Evolutionary conservation across 2,797 vertebrate genomes (phyloP).

Genomic region (Fringilla coelebs): DNA sequence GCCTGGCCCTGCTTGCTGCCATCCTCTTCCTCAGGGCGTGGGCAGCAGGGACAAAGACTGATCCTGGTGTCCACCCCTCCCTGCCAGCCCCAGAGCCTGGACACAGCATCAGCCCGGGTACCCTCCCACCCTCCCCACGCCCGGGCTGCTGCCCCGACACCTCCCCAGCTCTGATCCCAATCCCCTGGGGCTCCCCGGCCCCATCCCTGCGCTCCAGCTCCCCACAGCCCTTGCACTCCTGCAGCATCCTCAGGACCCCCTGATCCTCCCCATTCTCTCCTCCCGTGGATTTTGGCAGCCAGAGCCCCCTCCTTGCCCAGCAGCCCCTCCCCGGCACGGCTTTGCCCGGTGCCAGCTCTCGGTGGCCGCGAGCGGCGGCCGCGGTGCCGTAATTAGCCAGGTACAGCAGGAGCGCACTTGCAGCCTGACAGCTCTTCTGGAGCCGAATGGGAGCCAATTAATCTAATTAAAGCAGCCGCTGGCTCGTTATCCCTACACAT

Average conservation of each 20-base stretch:
- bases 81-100: not conserved
- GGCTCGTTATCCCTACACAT: not conserved
- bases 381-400: constrained; percentile 6
- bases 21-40: rapidly evolving
- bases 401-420: constrained; percentile 36
- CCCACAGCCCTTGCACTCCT: not conserved
- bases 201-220: not conserved
- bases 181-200: not conserved
- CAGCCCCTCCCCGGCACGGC: not conserved
- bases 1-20: not conserved
- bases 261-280: not conserved
- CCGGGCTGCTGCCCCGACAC: not conserved
- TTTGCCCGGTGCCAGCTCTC: not conserved
- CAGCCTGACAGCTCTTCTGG: constrained; percentile 48
- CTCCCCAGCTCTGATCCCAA: not conserved
- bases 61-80: not conserved
- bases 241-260: not conserved
- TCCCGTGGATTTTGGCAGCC: not conserved
- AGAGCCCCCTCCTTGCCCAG: not conserved
- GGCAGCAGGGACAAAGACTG: not conserved
- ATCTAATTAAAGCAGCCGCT: constrained; percentile 34
- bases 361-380: not conserved
- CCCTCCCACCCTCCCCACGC: rapidly evolving
- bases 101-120: not conserved
- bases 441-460: constrained; percentile 58